Base-by-base conservation (phyloP, 1,140 invertebrate genomes). In the Metaphire vulgaris region DNA sequence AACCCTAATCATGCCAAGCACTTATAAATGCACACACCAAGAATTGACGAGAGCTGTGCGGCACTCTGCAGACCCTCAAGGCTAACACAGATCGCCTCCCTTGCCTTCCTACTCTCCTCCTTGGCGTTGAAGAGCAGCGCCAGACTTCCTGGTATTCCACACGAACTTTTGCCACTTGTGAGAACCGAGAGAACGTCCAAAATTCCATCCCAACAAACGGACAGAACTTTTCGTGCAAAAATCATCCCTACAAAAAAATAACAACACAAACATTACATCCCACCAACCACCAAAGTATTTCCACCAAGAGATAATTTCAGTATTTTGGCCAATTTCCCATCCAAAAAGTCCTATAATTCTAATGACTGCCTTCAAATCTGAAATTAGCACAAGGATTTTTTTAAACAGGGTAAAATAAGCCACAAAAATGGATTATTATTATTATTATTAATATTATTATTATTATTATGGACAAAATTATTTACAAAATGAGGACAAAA, bases 201-300 rank as follows among this genome's bases (percentile, higher is more conserved):
- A 88, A 96, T 92, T 0, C 92, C 92, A 69, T 92, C 91, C 94
- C 94, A 97, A 82, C 94, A 95, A 80, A 92, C 93, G 1, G 92
- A 94, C 32, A 97, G 83, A n/a, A 97, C 89, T 89, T 89, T 93
- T 21, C 41, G 41, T 21, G 41, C 41, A 56, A 56, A 56, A 6
- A 56, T 12, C 41, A 56, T 56, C 41, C 41, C 41, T 56, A 69
- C 31, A 28, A 69, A 15, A 65, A 15, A 65, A 65, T 15, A 65
- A 65, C n/a, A 65, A 65, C 15, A 15, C 15, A 65, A 65, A 65
- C 64, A 65, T 65, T 15, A 15, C 64, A 15, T 65, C 15, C 15
- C 64, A 65, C 64, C n/a, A n/a, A 65, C 15, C 15, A 65, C 64
- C n/a, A n/a, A 65, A n/a, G 64, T n/a, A 65, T 65, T 65, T 15